Evolutionary conservation across 2,113 vertebrate genomes (phyloP).

Genomic region (Zingel zingel): DNA sequence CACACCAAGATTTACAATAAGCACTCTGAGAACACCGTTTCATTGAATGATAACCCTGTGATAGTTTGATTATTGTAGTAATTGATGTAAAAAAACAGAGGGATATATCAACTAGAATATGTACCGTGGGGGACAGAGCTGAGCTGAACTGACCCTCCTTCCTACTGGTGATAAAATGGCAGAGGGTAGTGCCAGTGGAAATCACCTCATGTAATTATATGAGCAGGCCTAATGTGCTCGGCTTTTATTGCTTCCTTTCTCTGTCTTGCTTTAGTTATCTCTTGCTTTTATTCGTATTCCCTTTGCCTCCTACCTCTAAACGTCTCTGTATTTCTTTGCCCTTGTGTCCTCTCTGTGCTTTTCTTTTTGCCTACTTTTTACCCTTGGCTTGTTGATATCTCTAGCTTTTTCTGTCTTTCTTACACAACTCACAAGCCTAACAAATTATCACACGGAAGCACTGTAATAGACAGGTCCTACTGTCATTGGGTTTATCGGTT

Average conservation of each 20-base stretch:
- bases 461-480: background rate
- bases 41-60: slow-evolving; percentile 38
- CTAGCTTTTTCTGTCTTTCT: background rate
- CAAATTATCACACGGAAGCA: too few species aligned
- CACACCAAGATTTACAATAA: background rate
- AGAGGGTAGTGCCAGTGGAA: slow-evolving; percentile 25
- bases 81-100: slow-evolving; percentile 12
- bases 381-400: slow-evolving; percentile 3
- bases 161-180: slow-evolving; percentile 20
- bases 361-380: background rate
- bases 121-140: slow-evolving; percentile 19
- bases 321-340: background rate
- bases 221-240: slow-evolving; percentile 18
- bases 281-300: slow-evolving; percentile 9
- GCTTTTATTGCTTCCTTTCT: slow-evolving; percentile 30
- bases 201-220: slow-evolving; percentile 46
- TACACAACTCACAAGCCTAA: too few species aligned
- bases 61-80: slow-evolving; percentile 28
- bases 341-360: background rate
- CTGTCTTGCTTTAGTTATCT: background rate
- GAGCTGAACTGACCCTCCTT: slow-evolving; percentile 32
- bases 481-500: slow-evolving; percentile 40
- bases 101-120: slow-evolving; percentile 19
- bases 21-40: background rate
- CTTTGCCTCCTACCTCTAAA: background rate